Percentiles rank a stretch among this genome's conserved stretches.
phyloP scores from a whole-genome alignment of 23 tunicate species.

The Styela plicata region DNA sequence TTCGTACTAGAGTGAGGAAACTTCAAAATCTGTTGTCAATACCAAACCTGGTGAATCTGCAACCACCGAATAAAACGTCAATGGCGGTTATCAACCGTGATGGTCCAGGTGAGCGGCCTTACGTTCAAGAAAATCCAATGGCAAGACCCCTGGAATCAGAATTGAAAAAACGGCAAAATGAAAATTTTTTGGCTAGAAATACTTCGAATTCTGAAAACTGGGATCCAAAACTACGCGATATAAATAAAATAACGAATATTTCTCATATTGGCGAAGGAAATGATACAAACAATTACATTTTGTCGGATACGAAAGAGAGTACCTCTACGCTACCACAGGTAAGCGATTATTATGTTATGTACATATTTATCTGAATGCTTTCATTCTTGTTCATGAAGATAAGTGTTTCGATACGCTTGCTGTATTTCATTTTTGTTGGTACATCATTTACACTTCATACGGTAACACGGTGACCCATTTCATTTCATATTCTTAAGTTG shows the following conservation, averaged over 20 bases:
- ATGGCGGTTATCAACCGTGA: background rate
- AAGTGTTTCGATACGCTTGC: too few relatives aligned
- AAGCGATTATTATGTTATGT: too few relatives aligned
- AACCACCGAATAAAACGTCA: background rate
- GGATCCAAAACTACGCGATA: background rate
- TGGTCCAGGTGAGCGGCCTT: background rate
- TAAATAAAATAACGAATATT: background rate
- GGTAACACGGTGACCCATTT: too few relatives aligned
- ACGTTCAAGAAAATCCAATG: background rate
- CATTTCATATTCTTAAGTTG: too few relatives aligned
- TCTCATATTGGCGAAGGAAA: background rate
- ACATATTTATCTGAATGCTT: too few relatives aligned
- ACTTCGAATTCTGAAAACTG: background rate
- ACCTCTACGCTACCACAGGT: too few relatives aligned
- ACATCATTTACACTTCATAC: too few relatives aligned
- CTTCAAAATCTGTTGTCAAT: background rate
- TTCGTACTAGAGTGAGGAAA: background rate
- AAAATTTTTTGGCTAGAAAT: too few relatives aligned
- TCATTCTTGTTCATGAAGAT: too few relatives aligned
- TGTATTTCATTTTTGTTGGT: too few relatives aligned
- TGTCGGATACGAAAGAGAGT: too few relatives aligned
- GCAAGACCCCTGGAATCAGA: background rate
- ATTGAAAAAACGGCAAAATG: background rate
- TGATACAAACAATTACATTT: too few relatives aligned
- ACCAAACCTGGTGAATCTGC: background rate